phyloP scores from a whole-genome alignment of 2,888 invertebrate species.

The Dermolepida albohirtum region DNA sequence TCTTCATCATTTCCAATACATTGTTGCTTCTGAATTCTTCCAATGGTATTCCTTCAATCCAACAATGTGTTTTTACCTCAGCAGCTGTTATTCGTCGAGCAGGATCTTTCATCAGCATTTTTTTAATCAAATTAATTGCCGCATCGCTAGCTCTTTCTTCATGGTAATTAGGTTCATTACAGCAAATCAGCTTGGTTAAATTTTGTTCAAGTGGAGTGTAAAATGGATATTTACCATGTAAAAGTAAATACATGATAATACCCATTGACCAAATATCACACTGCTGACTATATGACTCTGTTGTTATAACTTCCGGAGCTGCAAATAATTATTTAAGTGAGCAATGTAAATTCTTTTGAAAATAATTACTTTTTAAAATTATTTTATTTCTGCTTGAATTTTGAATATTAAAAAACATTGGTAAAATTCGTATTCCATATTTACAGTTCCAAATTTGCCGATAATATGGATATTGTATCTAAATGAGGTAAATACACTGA shows the following conservation, averaged over 20 bases:
- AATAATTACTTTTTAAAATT: too few relatives aligned
- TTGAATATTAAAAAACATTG: too few relatives aligned
- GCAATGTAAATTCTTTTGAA: neutral
- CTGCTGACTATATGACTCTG: conserved; percentile 69
- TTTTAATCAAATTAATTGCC: conserved; percentile 64
- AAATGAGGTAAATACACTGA: neutral
- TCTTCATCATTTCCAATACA: conserved; percentile 65
- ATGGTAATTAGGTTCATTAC: conserved; percentile 55
- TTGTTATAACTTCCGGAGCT: conserved; percentile 71
- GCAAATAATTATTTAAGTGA: conserved; percentile 41
- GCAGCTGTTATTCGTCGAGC: conserved; percentile 68
- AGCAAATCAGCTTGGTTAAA: conserved; percentile 58
- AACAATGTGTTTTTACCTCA: conserved; percentile 67
- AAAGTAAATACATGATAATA: conserved; percentile 68
- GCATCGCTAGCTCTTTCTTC: conserved; percentile 49
- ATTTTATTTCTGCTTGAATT: too few relatives aligned
- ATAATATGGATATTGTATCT: too few relatives aligned
- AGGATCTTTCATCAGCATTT: conserved; percentile 67
- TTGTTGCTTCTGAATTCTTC: conserved; percentile 56
- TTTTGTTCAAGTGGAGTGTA: conserved; percentile 56
- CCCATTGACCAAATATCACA: conserved; percentile 73
- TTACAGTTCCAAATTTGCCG: too few relatives aligned
- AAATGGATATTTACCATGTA: conserved; percentile 63
- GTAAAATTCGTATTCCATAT: too few relatives aligned
- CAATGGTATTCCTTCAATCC: conserved; percentile 57